These are phyloP conservation scores for Chlorops oryzae DNA, from an alignment of 1,140 invertebrate species.

Conservation along the genomic window DNA sequence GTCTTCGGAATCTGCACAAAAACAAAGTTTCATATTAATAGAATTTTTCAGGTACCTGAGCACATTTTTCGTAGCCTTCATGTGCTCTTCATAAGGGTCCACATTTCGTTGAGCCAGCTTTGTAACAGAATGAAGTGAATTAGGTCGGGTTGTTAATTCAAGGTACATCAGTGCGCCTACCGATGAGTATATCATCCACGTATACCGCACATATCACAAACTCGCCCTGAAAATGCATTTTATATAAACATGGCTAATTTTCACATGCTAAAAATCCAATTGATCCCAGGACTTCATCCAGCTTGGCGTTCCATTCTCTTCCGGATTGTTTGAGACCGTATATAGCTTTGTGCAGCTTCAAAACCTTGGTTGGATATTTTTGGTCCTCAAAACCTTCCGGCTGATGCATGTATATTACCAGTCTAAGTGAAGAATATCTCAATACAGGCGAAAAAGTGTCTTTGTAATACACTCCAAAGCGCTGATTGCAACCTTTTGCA, in stretches of 20 bases:
- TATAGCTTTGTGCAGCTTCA: conserved; percentile 25
- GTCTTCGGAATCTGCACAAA: background rate
- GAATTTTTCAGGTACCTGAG: conserved; percentile 48
- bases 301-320: conserved; percentile 24
- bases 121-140: conserved; percentile 22
- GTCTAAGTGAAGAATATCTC: conserved; percentile 27
- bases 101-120: conserved; percentile 41
- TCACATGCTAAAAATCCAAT: conserved; percentile 24
- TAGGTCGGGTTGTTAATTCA: conserved; percentile 14
- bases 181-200: conserved; percentile 10
- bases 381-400: conserved; percentile 12
- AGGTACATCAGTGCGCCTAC: too few species aligned
- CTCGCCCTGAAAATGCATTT: background rate
- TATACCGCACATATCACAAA: conserved; percentile 3
- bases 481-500: conserved; percentile 33
- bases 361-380: conserved; percentile 24
- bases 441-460: conserved; percentile 42
- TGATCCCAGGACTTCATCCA: conserved; percentile 25
- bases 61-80: conserved; percentile 38
- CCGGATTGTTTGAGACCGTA: conserved; percentile 34
- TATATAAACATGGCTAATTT: conserved; percentile 24
- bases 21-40: conserved; percentile 15
- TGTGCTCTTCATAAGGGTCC: conserved; percentile 36
- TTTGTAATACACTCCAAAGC: conserved; percentile 33
- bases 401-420: conserved; percentile 28